phyloP scores from a whole-genome alignment of 2,113 vertebrate genomes.

The Rhombomys opimus region DNA sequence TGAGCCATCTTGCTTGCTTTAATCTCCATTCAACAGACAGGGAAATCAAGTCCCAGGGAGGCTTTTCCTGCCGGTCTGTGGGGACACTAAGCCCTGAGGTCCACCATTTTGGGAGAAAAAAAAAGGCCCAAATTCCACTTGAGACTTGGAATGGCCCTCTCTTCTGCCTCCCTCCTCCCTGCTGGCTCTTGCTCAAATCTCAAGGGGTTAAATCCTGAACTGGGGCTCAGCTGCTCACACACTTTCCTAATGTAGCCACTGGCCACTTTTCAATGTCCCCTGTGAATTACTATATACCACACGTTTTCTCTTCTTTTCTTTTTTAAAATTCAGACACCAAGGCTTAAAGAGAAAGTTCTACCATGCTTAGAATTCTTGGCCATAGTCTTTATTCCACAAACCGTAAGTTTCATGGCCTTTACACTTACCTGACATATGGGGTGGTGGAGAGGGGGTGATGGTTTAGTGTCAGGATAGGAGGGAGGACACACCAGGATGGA shows the following conservation, averaged over 20 bases:
- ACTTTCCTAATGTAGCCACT: neutral
- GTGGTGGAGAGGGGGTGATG: neutral
- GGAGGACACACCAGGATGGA: slow-evolving; percentile 37
- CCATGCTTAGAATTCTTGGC: slow-evolving; percentile 60
- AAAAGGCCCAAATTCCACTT: neutral
- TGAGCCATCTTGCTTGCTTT: neutral
- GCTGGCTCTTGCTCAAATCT: neutral
- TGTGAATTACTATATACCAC: neutral
- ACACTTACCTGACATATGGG: slow-evolving; percentile 58
- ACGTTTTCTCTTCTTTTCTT: too few species aligned
- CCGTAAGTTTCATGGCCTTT: slow-evolving; percentile 40
- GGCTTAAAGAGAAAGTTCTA: slow-evolving; percentile 63
- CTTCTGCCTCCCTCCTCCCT: too few species aligned
- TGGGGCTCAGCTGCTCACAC: too few species aligned
- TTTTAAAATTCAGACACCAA: neutral
- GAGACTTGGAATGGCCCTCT: neutral
- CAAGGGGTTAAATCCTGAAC: neutral
- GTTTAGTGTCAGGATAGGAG: neutral
- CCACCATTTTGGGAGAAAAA: too few species aligned
- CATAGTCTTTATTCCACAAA: slow-evolving; percentile 37
- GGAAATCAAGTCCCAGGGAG: neutral
- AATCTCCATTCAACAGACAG: neutral
- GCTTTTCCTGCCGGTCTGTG: neutral
- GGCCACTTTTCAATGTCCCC: neutral
- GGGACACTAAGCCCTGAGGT: neutral